Evolutionary conservation across 2,888 invertebrate genomes (phyloP), one percentile per base, ranked within the genome.

Genomic region (Cacoxenus indagator): DNA sequence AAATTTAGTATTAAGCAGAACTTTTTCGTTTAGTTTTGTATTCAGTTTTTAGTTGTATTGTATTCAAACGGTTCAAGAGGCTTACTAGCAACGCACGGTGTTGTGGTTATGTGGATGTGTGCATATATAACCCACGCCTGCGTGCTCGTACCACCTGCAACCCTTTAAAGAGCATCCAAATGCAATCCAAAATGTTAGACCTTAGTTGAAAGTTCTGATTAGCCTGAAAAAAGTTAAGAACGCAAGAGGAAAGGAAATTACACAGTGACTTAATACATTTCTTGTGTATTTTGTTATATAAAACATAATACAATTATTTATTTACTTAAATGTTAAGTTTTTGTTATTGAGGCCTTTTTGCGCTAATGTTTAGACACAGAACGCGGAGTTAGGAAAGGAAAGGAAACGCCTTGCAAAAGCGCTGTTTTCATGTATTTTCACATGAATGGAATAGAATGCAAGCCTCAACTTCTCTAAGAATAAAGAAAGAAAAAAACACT

Each of bases 301-400:
- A 51, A 51, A 19, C 22, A 22, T 43, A n/a, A n/a, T 43, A 55
- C 24, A 55, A 37, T 61, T 61, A 61, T 61, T 61, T 61, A 61
- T 61, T 61, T 61, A 22, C 43, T 37, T 37, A 22, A 61, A 59
- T 59, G 59, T 61, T 59, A 37, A 61, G 37, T 31, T 61, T 57
- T 78, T 79, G 82, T 80, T 80, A 76, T 78, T 81, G 79, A 77
- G 79, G 83, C 79, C 81, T 81, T 76, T 78, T 73, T 75, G 77
- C 27, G 75, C 54, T 22, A 29, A 59, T 59, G 19, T 11, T 26
- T 55, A 27, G n/a, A 24, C 22, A n/a, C 29, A 24, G 26, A 11
- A 27, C 19, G 29, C 22, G 55, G 26, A n/a, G 51, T 51, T 51
- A 22, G 27, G 27, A 27, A 59, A 19, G 31, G 31, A 59, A n/a